Conservation (phyloP, 1,140 invertebrate species). For the Tribolium castaneum region DNA sequence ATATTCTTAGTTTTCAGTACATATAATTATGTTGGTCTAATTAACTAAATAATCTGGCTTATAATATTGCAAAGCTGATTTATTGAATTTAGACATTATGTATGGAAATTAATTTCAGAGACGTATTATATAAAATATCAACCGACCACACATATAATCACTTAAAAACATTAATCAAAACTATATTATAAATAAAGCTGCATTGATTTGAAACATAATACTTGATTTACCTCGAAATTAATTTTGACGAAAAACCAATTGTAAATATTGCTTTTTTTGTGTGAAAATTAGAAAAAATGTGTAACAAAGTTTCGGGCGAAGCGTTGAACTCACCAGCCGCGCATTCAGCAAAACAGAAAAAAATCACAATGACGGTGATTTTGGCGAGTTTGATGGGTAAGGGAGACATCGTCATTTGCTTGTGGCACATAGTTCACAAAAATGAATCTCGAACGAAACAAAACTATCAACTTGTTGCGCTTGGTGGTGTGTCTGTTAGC, state of each 20-base stretch:
- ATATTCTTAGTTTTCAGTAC: too few relatives aligned
- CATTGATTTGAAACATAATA: not conserved
- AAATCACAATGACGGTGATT: constrained; percentile 51
- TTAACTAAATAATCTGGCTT: not conserved
- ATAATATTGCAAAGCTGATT: not conserved
- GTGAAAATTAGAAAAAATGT: not conserved
- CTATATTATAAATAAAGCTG: not conserved
- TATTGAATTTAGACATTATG: not conserved
- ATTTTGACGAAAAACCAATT: too few relatives aligned
- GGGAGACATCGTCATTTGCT: constrained; percentile 40
- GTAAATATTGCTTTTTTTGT: not conserved
- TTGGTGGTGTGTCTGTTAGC: not conserved
- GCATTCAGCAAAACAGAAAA: constrained; percentile 58
- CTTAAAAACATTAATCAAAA: not conserved
- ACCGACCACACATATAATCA: not conserved
- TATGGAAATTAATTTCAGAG: not conserved
- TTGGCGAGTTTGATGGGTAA: constrained; percentile 51
- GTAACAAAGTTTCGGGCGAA: not conserved
- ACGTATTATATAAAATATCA: not conserved
- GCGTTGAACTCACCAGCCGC: constrained; percentile 59
- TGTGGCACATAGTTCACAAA: constrained; percentile 37
- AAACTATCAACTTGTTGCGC: constrained; percentile 42
- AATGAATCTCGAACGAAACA: constrained; percentile 32
- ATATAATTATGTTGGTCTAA: too few relatives aligned
- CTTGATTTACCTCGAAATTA: not conserved